These are phyloP conservation scores for Fringilla coelebs DNA, from an alignment of 2,797 vertebrate genomes.

Conservation along the genomic window DNA sequence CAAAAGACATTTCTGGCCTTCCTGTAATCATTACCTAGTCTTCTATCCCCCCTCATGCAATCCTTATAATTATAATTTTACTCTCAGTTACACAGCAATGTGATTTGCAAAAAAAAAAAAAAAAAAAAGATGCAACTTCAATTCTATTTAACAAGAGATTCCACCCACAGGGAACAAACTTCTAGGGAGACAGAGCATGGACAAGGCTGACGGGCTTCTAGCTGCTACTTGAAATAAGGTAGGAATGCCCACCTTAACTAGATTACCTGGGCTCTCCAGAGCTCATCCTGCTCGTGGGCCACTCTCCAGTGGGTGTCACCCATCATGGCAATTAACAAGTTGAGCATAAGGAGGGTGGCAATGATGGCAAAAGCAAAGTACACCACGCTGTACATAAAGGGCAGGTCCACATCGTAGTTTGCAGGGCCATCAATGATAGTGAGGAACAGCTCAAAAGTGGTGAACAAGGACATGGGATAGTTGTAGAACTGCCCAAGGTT, in stretches of 20 bases:
- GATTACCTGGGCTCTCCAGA: conserved; percentile 78
- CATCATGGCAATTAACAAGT: conserved; percentile 83
- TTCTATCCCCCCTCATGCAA: background rate
- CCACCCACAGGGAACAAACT: accelerated
- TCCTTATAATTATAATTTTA: background rate
- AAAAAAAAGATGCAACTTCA: background rate
- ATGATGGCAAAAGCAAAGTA: conserved; percentile 77
- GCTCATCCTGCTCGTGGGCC: conserved; percentile 76
- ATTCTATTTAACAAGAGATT: background rate
- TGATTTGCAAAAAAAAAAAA: background rate
- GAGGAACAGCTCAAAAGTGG: conserved; percentile 81
- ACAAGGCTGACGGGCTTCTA: background rate
- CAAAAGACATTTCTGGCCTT: background rate
- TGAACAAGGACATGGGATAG: conserved; percentile 77
- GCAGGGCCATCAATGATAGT: conserved; percentile 79
- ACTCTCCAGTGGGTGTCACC: conserved; percentile 81
- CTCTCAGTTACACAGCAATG: background rate
- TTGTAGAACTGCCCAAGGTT: conserved; percentile 74
- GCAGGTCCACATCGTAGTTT: conserved; percentile 75
- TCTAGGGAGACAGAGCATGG: background rate
- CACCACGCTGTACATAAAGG: conserved; percentile 75
- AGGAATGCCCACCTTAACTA: background rate
- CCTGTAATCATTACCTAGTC: background rate
- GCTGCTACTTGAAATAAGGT: background rate
- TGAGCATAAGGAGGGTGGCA: conserved; percentile 80